Base-by-base conservation (phyloP, 2,797 vertebrate species). In the Tragopan temminckii region DNA sequence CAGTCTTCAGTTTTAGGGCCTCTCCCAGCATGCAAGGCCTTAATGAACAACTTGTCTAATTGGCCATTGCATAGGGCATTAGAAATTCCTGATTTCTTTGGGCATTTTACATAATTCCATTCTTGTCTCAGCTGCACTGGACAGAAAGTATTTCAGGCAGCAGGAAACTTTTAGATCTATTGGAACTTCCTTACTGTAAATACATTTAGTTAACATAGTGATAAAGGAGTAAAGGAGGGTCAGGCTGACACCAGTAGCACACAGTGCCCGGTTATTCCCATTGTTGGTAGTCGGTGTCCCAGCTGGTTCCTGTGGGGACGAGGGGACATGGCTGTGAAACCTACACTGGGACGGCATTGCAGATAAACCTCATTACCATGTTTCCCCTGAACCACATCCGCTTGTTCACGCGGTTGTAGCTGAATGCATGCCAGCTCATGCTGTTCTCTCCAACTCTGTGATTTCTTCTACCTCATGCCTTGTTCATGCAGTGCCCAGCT, bases 291-390 rank as follows among this genome's bases (percentile, higher is more conserved):
- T 31, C 33, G 62, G 19, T 75, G 43, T 3, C 88, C 61, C 89
- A 85, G 90, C 66, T 86, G 87, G 2, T 2, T 85, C 81, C 92
- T 93, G 69, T 58, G 67, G 89, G 89, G 79, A 85, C 72, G 27
- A 35, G 80, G 50, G 71, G 69, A 71, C 72, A 12, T 0, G 79
- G 52, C 80, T 90, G 79, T 82, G 92, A 89, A 58, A 78, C 55
- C 66, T 35, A 42, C 4, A 64, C 62, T 70, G 59, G 76, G 84
- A 53, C 69, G 63, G 67, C 13, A 59, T 10, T 70, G 74, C 55
- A 91, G 82, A 84, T 70, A 63, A 88, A 86, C 67, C 64, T 33
- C 84, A 36, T 76, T 45, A 35, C 53, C 11, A 0, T 8, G 14
- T 59, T 71, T 66, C 46, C 62, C 48, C 66, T 67, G 42, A 61